phyloP scores from a whole-genome alignment of 2,797 vertebrate genomes.

The Vultur gryphus region DNA sequence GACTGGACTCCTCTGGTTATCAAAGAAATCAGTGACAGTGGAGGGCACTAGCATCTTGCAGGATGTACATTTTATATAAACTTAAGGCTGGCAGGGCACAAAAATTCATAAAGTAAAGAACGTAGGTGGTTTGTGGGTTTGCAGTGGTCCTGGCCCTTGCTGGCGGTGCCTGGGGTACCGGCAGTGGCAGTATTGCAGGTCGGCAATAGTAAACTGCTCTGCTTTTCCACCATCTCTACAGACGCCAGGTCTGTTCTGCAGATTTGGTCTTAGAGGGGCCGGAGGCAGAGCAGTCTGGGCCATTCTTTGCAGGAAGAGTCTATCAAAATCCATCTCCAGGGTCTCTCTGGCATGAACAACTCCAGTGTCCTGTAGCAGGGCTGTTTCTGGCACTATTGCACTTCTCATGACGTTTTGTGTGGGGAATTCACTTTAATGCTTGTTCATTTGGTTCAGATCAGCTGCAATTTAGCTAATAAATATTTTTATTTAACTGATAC shows the following conservation, averaged over 20 bases:
- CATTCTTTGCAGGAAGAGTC: neutral
- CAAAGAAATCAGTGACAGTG: neutral
- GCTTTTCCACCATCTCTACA: neutral
- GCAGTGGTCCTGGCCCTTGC: neutral
- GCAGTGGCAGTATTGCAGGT: neutral
- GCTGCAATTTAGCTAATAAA: neutral
- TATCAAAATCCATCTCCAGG: neutral
- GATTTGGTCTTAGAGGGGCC: neutral
- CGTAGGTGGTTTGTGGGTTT: accelerated
- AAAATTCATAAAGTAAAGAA: neutral
- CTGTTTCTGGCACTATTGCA: neutral
- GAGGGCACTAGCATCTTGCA: neutral
- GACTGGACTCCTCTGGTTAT: neutral
- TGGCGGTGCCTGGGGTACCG: neutral
- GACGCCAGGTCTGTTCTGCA: neutral
- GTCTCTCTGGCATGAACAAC: neutral
- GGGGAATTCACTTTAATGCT: neutral
- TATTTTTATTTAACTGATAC: neutral
- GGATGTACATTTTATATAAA: neutral
- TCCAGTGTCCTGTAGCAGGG: neutral
- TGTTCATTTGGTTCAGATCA: neutral
- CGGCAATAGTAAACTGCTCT: neutral
- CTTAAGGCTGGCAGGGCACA: neutral
- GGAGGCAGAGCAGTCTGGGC: neutral
- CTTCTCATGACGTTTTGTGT: neutral